Evolutionary conservation across 1,140 invertebrate genomes (phyloP).

Genomic region (Penaeus japonicus): DNA sequence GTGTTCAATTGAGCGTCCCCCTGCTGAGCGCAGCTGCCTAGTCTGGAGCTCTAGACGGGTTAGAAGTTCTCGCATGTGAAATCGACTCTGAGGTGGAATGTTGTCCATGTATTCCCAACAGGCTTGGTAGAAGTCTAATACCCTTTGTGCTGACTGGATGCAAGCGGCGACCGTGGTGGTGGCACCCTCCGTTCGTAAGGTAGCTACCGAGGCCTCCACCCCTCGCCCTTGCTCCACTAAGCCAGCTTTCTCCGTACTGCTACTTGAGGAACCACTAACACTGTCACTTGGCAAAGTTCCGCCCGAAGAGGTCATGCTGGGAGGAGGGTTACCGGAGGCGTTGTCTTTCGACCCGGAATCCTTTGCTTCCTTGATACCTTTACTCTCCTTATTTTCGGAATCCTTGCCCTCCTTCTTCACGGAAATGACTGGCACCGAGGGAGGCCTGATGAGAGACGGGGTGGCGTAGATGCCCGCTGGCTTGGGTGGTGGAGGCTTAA

Average conservation of each 20-base stretch:
- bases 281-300: constrained; percentile 8
- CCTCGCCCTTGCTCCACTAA: constrained; percentile 75
- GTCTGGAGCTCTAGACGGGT: constrained; percentile 82
- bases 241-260: constrained; percentile 44
- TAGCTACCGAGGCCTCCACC: constrained; percentile 72
- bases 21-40: constrained; percentile 76
- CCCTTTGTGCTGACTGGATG: constrained; percentile 85
- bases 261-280: constrained; percentile 3
- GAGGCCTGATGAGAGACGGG: constrained; percentile 63
- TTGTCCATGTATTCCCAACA: constrained; percentile 77
- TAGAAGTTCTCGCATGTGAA: constrained; percentile 87
- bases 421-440: constrained; percentile 44
- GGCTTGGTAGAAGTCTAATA: constrained; percentile 78
- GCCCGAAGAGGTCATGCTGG: background rate
- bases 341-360: background rate
- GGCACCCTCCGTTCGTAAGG: constrained; percentile 71
- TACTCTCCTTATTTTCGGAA: constrained; percentile 48
- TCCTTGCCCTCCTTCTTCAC: constrained; percentile 53
- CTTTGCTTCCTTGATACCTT: background rate
- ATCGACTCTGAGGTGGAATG: constrained; percentile 84
- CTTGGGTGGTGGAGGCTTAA: constrained; percentile 60
- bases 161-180: constrained; percentile 70
- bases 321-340: constrained; percentile 15
- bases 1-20: constrained; percentile 68
- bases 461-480: constrained; percentile 73